Percentiles rank a stretch among this genome's conserved stretches.
phyloP scores from a whole-genome alignment of 2,888 invertebrate genomes.

The Parnassius apollo region DNA sequence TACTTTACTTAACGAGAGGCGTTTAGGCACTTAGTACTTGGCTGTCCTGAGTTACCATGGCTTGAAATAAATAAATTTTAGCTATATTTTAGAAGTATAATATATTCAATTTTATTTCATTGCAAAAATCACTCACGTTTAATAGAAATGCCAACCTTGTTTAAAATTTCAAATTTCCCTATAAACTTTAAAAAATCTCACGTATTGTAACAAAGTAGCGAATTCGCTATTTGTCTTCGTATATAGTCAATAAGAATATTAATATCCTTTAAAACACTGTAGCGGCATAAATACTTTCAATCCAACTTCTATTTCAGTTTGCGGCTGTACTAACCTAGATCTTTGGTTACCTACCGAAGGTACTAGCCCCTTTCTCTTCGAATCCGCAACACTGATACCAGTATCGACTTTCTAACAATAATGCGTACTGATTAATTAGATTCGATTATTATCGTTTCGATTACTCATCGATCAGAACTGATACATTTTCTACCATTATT shows the following conservation, averaged over 20 bases:
- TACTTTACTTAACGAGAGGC: too few relatives aligned
- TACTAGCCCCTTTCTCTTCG: slow-evolving; percentile 69
- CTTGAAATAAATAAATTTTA: too few relatives aligned
- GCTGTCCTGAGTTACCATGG: too few relatives aligned
- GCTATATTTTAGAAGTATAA: too few relatives aligned
- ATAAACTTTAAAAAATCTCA: too few relatives aligned
- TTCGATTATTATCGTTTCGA: slow-evolving; percentile 64
- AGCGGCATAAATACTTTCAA: slow-evolving; percentile 40
- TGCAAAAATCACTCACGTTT: too few relatives aligned
- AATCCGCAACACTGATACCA: slow-evolving; percentile 52
- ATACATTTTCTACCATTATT: slow-evolving; percentile 30
- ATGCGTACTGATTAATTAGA: slow-evolving; percentile 77
- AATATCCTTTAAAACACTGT: slow-evolving; percentile 16
- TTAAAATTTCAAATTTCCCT: too few relatives aligned
- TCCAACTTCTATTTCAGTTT: slow-evolving; percentile 44
- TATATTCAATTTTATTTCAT: too few relatives aligned
- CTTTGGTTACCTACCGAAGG: slow-evolving; percentile 47
- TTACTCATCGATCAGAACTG: slow-evolving; percentile 53
- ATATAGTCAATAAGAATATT: background rate
- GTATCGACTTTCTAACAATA: slow-evolving; percentile 70
- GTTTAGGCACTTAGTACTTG: too few relatives aligned
- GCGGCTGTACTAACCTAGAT: slow-evolving; percentile 50
- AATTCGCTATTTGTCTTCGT: too few relatives aligned
- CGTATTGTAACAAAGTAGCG: too few relatives aligned
- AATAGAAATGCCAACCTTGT: too few relatives aligned